Base-by-base conservation (phyloP, 2,888 invertebrate species). In the Anagyrus pseudococci region DNA sequence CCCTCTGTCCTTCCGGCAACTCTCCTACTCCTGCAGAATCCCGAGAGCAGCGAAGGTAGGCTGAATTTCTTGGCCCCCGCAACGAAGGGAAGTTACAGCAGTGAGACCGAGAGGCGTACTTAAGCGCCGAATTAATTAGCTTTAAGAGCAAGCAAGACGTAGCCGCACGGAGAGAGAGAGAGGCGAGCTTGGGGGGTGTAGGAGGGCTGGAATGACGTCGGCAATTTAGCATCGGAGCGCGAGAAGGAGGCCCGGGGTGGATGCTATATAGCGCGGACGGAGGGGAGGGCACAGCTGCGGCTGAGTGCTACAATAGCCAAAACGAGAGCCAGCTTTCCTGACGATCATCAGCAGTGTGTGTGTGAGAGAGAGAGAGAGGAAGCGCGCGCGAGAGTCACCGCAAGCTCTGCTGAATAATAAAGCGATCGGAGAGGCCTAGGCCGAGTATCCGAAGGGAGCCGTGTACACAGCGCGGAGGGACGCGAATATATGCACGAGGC, bases 341-440 rank as follows among this genome's bases (percentile, higher is more conserved):
- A n/a, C n/a, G n/a, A n/a, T n/a, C n/a, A n/a, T n/a, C n/a, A n/a
- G n/a, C n/a, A n/a, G n/a, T n/a, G n/a, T n/a, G n/a, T n/a, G n/a
- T n/a, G n/a, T n/a, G n/a, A n/a, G n/a, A n/a, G n/a, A n/a, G n/a
- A n/a, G n/a, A n/a, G n/a, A n/a, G n/a, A n/a, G n/a, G n/a, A n/a
- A n/a, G n/a, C n/a, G n/a, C n/a, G n/a, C 26, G 40, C 41, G 15
- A 26, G 49, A 17, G 2, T 15, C 33, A 26, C 29, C 29, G 58
- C 25, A 46, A 29, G 55, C 26, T 15, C 60, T 41, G 4, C 62
- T 60, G 72, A 70, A 75, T 74, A 75, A 75, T 72, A 72, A 74
- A 72, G 72, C 72, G 72, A 72, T 75, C n/a, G n/a, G n/a, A n/a
- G n/a, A n/a, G n/a, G n/a, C n/a, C n/a, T n/a, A n/a, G n/a, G n/a